Base-by-base conservation (phyloP, 2,113 vertebrate genomes). In the Chrysemys picta region DNA sequence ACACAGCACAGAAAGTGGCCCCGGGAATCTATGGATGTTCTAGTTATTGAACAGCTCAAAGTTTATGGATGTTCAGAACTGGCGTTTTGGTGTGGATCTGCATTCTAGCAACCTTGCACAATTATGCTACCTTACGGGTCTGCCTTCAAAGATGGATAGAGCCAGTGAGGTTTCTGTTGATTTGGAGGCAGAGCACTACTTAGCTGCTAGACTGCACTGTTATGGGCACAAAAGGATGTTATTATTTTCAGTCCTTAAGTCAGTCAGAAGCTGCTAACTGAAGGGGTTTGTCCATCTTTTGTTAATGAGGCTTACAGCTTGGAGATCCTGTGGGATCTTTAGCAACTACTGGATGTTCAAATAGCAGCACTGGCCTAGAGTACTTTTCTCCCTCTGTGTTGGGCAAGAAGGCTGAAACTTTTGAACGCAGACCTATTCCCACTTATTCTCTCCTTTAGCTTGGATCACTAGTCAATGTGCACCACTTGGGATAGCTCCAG, bases 361-460 rank as follows among this genome's bases (percentile, higher is more conserved):
- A 22, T 75, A 21, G 10, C 17, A 59, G 13, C 14, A 49, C 53
- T 25, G 54, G 82, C 49, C 12, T 69, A 12, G 54, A 56, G 25
- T 84, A 45, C 29, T n/a, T 53, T 57, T 57, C 54, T 69, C 19
- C 75, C 25, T 19, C 29, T 42, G 0, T 0, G 19, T 10, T 91
- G 56, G 81, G 65, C 86, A 54, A 92, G 80, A 78, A 52, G 65
- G 86, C 59, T 65, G 59, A 65, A 31, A 72, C 53, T 80, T 53
- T 53, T 16, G 42, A 29, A 1, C 1, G 3, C 47, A 75, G 21
- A 45, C 0, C 1, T 9, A 42, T 24, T 89, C 52, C 62, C 29
- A 89, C 19, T 76, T 54, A 0, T 42, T 65, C 29, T 65, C 59
- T 59, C 27, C 57, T 59, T 8, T 65, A 31, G 59, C 31, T 62